Percentiles rank a stretch among this genome's conserved stretches.
Conservation (phyloP, 2,797 vertebrate species). For the Choloepus didactylus region DNA sequence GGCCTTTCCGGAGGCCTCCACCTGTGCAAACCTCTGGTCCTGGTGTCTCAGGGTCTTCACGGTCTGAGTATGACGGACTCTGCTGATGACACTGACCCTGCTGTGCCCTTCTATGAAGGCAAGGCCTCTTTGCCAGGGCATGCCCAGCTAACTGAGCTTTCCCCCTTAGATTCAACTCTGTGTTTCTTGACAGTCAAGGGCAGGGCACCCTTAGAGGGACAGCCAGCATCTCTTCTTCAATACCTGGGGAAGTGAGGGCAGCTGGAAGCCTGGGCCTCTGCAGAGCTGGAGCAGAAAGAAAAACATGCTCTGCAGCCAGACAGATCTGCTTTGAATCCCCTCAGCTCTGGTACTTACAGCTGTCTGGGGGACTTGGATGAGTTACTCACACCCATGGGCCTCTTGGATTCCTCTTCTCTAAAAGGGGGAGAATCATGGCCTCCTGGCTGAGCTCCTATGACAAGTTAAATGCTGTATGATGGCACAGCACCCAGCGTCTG, state of each 20-base stretch:
- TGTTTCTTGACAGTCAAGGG: neutral
- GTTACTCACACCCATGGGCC: neutral
- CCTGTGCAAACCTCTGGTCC: neutral
- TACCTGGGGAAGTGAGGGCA: neutral
- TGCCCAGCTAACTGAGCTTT: neutral
- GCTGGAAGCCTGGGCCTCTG: neutral
- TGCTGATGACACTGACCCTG: neutral
- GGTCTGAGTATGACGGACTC: neutral
- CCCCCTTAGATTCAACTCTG: neutral
- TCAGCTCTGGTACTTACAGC: neutral
- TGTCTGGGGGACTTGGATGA: neutral
- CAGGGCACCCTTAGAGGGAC: neutral
- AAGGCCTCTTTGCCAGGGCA: neutral
- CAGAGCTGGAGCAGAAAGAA: neutral
- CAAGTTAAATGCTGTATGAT: neutral
- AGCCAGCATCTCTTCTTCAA: neutral
- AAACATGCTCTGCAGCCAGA: neutral
- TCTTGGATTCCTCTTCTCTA: neutral
- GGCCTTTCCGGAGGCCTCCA: neutral
- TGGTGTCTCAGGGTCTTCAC: neutral
- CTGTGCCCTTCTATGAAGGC: neutral
- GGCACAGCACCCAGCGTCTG: neutral
- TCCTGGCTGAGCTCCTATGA: neutral
- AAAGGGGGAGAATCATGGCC: neutral
- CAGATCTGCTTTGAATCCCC: neutral